Conservation (phyloP, 2,797 vertebrate genomes). For the Neostethus bicornis region DNA sequence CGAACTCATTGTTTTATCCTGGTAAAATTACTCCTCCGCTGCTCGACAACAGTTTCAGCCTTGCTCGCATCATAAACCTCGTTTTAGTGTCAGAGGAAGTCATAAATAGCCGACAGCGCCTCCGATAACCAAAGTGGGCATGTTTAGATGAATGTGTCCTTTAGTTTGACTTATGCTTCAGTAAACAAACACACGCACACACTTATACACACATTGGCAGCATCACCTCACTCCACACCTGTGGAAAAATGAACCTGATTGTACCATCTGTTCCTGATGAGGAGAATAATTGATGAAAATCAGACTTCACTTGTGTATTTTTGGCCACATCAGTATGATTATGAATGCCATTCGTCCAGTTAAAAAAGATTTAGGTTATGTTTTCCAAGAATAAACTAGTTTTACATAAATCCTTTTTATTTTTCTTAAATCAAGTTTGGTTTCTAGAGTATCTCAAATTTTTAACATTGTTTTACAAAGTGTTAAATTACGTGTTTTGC, state of each 20-base stretch:
- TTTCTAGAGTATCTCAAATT: too few relatives aligned
- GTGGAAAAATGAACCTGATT: background rate
- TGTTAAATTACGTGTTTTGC: too few relatives aligned
- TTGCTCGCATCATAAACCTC: background rate
- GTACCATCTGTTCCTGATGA: conserved; percentile 33
- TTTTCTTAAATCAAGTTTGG: too few relatives aligned
- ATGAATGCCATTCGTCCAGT: background rate
- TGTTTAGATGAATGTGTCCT: background rate
- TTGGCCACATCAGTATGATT: background rate
- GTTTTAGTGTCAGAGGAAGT: background rate
- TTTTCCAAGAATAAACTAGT: too few relatives aligned
- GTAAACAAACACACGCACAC: conserved; percentile 1
- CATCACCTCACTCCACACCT: conserved; percentile 8
- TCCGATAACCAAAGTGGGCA: background rate
- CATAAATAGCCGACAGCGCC: background rate
- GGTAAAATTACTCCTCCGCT: background rate
- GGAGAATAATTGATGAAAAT: conserved; percentile 18
- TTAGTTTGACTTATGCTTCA: background rate
- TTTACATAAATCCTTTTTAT: too few relatives aligned
- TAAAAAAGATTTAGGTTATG: too few relatives aligned
- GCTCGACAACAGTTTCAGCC: background rate
- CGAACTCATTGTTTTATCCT: background rate
- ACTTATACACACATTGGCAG: background rate
- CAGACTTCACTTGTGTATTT: conserved; percentile 4
- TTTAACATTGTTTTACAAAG: too few relatives aligned